Evolutionary conservation across 2,888 invertebrate genomes (phyloP).

Genomic region (Metellina segmentata): DNA sequence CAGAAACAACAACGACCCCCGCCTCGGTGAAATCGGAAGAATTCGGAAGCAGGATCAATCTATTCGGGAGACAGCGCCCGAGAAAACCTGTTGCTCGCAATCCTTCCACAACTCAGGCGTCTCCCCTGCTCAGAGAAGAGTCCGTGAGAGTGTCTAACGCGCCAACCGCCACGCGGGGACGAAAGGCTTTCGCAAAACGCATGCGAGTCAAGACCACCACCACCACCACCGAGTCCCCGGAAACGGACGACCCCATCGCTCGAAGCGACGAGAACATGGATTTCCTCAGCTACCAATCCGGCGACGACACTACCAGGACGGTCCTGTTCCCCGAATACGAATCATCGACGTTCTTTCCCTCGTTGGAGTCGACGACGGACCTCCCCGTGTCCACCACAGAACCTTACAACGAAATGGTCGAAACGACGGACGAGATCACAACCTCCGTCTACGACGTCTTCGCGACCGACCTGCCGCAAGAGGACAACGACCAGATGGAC

Average conservation of each 20-base stretch:
- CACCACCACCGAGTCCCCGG: conserved; percentile 20
- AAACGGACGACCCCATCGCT: conserved; percentile 31
- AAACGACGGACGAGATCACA: conserved; percentile 22
- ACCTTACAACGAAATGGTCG: conserved; percentile 52
- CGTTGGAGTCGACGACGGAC: conserved; percentile 31
- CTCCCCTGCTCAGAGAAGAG: conserved; percentile 29
- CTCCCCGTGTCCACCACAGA: conserved; percentile 19
- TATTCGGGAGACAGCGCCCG: conserved; percentile 49
- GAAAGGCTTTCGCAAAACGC: conserved; percentile 43
- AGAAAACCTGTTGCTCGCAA: conserved; percentile 34
- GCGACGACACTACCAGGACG: background rate
- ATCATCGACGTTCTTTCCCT: background rate
- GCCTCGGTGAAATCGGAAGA: conserved; percentile 47
- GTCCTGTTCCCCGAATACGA: background rate
- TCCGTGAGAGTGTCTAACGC: conserved; percentile 15
- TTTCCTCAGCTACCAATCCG: conserved; percentile 12
- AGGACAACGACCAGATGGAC: conserved; percentile 7
- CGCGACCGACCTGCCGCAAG: background rate
- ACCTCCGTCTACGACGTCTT: background rate
- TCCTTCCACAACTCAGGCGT: conserved; percentile 18
- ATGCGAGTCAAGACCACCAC: conserved; percentile 27
- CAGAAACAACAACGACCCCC: background rate
- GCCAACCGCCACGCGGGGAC: conserved; percentile 22
- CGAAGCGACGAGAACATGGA: conserved; percentile 63
- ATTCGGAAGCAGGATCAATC: conserved; percentile 71